Conservation (phyloP, 2,113 vertebrate genomes). For the Spilogale gracilis region DNA sequence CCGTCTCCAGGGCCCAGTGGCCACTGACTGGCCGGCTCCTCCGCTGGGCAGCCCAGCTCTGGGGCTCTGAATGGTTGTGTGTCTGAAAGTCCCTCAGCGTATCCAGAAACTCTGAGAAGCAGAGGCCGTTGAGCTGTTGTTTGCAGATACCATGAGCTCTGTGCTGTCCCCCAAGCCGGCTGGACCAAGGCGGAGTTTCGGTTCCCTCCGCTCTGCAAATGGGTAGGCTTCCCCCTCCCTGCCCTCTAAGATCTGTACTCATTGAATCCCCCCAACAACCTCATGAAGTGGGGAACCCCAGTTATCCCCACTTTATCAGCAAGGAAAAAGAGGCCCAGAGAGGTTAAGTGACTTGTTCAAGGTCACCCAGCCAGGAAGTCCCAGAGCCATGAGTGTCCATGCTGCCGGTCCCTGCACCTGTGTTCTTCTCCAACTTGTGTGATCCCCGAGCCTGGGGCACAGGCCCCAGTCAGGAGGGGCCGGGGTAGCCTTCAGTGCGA, state of each 20-base stretch:
- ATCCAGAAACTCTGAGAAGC: neutral
- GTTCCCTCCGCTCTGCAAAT: neutral
- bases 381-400: neutral
- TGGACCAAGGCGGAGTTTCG: neutral
- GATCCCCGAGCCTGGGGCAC: neutral
- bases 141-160: neutral
- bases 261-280: neutral
- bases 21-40: neutral
- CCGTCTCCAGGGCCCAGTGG: rapidly evolving
- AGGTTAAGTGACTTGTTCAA: neutral
- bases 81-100: neutral
- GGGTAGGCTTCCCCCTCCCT: too few relatives aligned
- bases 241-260: neutral
- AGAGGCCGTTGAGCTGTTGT: neutral
- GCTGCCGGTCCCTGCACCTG: rapidly evolving
- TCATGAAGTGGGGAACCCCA: neutral
- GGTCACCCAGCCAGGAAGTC: neutral
- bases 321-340: neutral
- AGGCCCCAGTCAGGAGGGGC: neutral
- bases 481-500: neutral
- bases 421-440: rapidly evolving
- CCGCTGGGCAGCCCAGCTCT: rapidly evolving
- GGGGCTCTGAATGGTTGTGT: rapidly evolving
- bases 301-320: neutral
- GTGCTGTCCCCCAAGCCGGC: neutral